These are phyloP conservation scores for Trissolcus brochymenae DNA, from an alignment of 2,888 invertebrate species.

Conservation along the genomic window DNA sequence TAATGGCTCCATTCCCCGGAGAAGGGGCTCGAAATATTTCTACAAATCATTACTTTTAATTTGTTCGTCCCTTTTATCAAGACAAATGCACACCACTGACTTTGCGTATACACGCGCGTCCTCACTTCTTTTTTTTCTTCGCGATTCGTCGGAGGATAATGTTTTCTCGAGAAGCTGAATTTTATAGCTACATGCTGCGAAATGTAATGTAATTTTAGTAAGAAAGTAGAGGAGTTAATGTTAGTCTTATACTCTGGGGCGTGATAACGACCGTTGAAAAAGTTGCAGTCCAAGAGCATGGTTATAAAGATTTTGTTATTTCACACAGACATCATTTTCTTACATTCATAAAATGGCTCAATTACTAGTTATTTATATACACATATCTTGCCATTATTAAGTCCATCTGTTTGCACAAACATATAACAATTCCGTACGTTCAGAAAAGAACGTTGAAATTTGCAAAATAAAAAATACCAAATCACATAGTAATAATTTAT, in stretches of 20 bases:
- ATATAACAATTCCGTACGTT: no score
- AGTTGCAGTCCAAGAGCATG: slow-evolving; percentile 17
- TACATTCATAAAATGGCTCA: no score
- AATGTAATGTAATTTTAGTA: slow-evolving; percentile 49
- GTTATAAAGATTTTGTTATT: neutral
- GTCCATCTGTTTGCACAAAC: no score
- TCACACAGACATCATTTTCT: no score
- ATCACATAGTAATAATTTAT: no score
- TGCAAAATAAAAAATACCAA: no score
- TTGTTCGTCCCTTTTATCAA: slow-evolving; percentile 67
- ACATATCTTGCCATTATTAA: no score
- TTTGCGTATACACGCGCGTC: slow-evolving; percentile 45
- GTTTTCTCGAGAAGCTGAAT: slow-evolving; percentile 52
- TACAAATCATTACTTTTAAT: slow-evolving; percentile 77
- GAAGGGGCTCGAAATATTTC: slow-evolving; percentile 72
- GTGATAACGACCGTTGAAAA: slow-evolving; percentile 41
- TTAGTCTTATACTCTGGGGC: slow-evolving; percentile 39
- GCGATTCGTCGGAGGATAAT: slow-evolving; percentile 50
- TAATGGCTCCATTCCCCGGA: slow-evolving; percentile 71
- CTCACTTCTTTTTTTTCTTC: slow-evolving; percentile 45
- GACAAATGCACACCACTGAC: slow-evolving; percentile 56
- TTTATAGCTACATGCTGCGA: slow-evolving; percentile 48
- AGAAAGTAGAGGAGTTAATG: slow-evolving; percentile 51
- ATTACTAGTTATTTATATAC: no score
- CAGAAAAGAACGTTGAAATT: no score